Base-by-base conservation (phyloP, 1,140 invertebrate genomes). In the Artemia franciscana region DNA sequence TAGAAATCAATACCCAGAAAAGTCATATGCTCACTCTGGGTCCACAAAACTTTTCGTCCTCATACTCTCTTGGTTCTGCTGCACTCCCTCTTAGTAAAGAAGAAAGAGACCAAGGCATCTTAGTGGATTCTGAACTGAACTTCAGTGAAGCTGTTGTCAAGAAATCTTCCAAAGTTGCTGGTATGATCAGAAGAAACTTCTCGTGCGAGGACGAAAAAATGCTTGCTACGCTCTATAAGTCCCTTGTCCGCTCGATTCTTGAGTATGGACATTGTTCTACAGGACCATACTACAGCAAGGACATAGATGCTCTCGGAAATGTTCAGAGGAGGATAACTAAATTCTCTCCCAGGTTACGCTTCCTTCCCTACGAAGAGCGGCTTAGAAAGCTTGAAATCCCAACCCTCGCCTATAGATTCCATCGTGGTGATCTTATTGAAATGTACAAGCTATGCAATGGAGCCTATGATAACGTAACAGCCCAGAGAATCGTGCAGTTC, bases 221-320 rank as follows among this genome's bases (percentile, higher is more conserved):
- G 21, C 25, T 27, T 27, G 5, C 26, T 27, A 60, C 25, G 59
- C 24, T 60, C 15, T 39, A 60, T 27, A 39, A 60, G 24, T 60
- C 24, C 1, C 24, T 39, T 2, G 0, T 60, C 7, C n/a, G 59
- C 24, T 25, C 24, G 15, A 60, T 60, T 24, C 18, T 60, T 9
- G 59, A 60, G 24, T 60, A 60, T 26, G 15, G 59, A 7, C 59
- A 60, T 26, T 60, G 59, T 60, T n/a, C 24, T 26, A 60, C 24
- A 25, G n/a, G 59, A 15, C 3, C 59, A 12, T 60, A 26, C 24
- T 60, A 12, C n/a, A 60, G 26, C 24, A 60, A 26, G 24, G n/a
- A 60, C 24, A 26, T n/a, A n/a, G n/a, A n/a, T n/a, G n/a, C n/a
- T 60, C 30, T 39, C 30, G 30, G n/a, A 39, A 39, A 39, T 39